Evolutionary conservation across 2,888 invertebrate species (phyloP).

Genomic region (Drosophila affinis): DNA sequence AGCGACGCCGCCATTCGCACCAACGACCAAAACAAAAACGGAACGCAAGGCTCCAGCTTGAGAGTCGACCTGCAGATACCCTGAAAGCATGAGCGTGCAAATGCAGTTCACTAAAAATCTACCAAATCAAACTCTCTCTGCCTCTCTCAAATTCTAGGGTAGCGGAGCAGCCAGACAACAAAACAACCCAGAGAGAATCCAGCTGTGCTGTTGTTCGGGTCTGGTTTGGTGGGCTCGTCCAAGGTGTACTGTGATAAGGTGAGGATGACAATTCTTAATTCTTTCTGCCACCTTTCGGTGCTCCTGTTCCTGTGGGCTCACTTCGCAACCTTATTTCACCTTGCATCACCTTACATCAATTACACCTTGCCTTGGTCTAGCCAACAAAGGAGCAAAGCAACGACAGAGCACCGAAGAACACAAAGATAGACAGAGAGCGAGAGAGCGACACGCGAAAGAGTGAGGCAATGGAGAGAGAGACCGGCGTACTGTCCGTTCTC

Average conservation of each 20-base stretch:
- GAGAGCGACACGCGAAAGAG: constrained; percentile 1
- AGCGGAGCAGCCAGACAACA: neutral
- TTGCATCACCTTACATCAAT: neutral
- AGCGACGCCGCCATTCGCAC: constrained; percentile 46
- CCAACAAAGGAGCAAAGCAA: constrained; percentile 48
- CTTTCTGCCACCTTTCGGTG: too few species aligned
- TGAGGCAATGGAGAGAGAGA: constrained; percentile 16
- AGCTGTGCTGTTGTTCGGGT: constrained; percentile 1
- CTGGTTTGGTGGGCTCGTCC: constrained; percentile 20
- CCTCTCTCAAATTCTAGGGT: neutral
- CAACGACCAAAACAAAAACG: constrained; percentile 44
- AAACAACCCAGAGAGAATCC: neutral
- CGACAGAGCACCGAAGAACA: constrained; percentile 30
- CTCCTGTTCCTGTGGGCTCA: neutral
- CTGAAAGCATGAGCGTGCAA: constrained; percentile 8
- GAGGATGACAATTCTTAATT: neutral
- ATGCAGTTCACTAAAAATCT: neutral
- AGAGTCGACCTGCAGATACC: constrained; percentile 27
- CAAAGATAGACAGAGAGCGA: constrained; percentile 36
- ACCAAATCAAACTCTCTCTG: neutral
- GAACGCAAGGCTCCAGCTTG: constrained; percentile 30
- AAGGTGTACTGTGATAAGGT: neutral
- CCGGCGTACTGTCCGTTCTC: constrained; percentile 14
- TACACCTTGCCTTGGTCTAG: constrained; percentile 38
- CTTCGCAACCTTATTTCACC: neutral